Conservation (phyloP, 1,140 invertebrate species). For the Nephotettix cincticeps region DNA sequence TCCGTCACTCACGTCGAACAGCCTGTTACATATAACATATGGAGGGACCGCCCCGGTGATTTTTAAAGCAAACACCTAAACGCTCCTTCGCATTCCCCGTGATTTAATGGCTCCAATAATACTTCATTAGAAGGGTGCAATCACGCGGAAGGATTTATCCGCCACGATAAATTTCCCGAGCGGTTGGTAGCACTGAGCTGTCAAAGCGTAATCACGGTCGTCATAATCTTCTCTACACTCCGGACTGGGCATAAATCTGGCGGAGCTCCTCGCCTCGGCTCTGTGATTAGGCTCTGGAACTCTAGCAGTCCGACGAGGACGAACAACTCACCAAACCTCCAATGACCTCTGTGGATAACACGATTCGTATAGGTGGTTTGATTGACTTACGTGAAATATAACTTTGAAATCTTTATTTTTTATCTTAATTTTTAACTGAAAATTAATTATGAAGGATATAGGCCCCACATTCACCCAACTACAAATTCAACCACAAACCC, state of each 20-base stretch:
- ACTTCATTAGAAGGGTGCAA: constrained; percentile 20
- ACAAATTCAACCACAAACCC: no score
- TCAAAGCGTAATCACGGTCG: constrained; percentile 21
- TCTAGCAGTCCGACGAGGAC: no score
- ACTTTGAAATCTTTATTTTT: no score
- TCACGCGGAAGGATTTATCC: constrained; percentile 10
- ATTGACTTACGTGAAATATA: no score
- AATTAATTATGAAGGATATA: no score
- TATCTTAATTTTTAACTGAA: no score
- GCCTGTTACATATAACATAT: constrained; percentile 14
- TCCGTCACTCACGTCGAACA: not conserved
- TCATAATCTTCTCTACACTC: constrained; percentile 19
- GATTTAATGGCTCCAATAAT: constrained; percentile 6
- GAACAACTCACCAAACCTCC: no score
- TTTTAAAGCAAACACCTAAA: constrained; percentile 19
- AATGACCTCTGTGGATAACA: no score
- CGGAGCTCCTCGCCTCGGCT: not conserved
- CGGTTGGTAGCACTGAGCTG: constrained; percentile 19
- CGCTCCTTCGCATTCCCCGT: not conserved
- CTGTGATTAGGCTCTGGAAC: no score
- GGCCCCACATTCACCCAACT: no score
- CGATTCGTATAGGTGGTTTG: no score
- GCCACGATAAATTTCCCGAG: constrained; percentile 12
- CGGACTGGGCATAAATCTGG: not conserved
- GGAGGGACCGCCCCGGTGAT: not conserved